phyloP scores from a whole-genome alignment of 92 coral and sea anemone genomes.

The Siderastrea radians region DNA sequence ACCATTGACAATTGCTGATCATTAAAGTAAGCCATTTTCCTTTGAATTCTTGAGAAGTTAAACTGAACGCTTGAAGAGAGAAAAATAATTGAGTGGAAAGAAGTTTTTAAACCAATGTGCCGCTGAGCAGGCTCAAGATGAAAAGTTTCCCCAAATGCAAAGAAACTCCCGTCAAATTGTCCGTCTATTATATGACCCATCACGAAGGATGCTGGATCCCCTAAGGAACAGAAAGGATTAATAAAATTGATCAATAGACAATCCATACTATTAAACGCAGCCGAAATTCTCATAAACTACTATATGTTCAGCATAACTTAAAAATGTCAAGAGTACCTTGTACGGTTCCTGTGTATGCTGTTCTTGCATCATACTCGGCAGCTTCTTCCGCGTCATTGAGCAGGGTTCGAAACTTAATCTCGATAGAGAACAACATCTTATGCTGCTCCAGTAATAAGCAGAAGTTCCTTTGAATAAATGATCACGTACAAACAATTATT shows the following conservation, averaged over 20 bases:
- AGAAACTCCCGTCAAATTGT: constrained; percentile 81
- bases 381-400: constrained; percentile 36
- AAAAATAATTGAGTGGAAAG: constrained; percentile 79
- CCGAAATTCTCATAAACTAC: too few species aligned
- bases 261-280: too few species aligned
- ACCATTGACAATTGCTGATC: neutral
- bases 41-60: constrained; percentile 34
- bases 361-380: constrained; percentile 43
- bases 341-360: constrained; percentile 72
- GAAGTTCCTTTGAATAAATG: constrained; percentile 17
- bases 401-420: constrained; percentile 44
- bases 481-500: too few species aligned
- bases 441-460: constrained; percentile 48
- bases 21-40: constrained; percentile 13
- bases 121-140: constrained; percentile 79
- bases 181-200: constrained; percentile 80
- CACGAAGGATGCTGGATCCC: constrained; percentile 70
- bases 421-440: constrained; percentile 64
- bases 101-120: constrained; percentile 32
- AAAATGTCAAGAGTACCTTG: constrained; percentile 54
- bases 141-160: constrained; percentile 56
- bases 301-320: too few species aligned
- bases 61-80: constrained; percentile 60
- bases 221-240: constrained; percentile 31
- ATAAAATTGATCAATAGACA: neutral